Percentiles rank a stretch among this genome's conserved stretches.
Evolutionary conservation across 2,113 vertebrate genomes (phyloP).

Genomic region (Osmerus mordax): DNA sequence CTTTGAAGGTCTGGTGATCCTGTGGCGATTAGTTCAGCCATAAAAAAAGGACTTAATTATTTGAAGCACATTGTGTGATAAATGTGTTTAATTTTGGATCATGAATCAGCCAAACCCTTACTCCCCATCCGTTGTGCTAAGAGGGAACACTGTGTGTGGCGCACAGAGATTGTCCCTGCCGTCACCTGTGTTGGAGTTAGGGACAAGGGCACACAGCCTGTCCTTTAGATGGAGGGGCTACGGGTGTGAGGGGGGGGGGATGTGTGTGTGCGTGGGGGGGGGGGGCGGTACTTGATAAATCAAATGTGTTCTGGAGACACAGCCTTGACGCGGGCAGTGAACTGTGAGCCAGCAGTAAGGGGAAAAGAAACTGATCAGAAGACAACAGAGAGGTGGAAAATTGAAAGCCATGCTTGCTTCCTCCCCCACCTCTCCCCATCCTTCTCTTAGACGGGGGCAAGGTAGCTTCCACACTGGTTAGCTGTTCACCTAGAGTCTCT

Average conservation of each 20-base stretch:
- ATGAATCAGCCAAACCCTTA: no score
- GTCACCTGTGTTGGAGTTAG: no score
- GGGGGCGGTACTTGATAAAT: slow-evolving; percentile 32
- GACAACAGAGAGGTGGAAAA: slow-evolving; percentile 37
- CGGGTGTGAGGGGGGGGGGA: background rate
- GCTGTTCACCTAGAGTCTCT: no score
- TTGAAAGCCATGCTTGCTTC: slow-evolving; percentile 13
- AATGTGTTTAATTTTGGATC: no score
- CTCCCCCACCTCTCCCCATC: background rate
- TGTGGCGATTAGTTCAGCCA: background rate
- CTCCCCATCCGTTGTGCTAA: no score
- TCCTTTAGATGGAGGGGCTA: background rate
- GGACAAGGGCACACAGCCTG: background rate
- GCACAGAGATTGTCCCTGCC: no score
- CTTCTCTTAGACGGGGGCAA: slow-evolving; percentile 6
- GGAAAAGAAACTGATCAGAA: slow-evolving; percentile 39
- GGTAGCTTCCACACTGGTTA: background rate
- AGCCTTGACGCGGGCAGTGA: slow-evolving; percentile 43
- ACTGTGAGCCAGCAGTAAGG: slow-evolving; percentile 39
- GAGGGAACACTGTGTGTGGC: no score
- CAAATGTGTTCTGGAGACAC: slow-evolving; percentile 51
- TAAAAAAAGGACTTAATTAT: no score
- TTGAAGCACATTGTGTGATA: no score
- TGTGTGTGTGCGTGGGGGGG: background rate
- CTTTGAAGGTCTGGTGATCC: background rate